Base-by-base conservation (phyloP, 2,888 invertebrate genomes). In the Eupithecia exiguata region DNA sequence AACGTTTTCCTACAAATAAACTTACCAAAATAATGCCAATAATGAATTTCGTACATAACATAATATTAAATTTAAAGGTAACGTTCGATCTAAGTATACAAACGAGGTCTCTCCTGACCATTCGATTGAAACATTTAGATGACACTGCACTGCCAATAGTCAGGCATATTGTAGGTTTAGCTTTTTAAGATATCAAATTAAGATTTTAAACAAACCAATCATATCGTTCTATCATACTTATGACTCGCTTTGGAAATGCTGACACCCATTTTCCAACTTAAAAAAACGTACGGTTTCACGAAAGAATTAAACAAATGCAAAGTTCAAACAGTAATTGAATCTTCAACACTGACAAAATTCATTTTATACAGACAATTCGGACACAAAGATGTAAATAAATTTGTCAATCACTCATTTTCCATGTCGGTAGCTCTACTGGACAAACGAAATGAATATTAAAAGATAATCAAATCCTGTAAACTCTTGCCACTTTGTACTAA, bases 1-100 rank as follows among this genome's bases (percentile, higher is more conserved):
- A 85, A 86, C 84, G 83, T 83, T 80, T 77, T 82, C 87, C 85
- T 87, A 87, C 85, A 87, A 87, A 84, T 86, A 88, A 83, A 87
- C 87, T 86, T 87, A 88, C 82, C 83, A 83, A 86, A 88, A 86
- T 82, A 87, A 87, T 86, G 86, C 86, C 87, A 82, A 86, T 86
- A 83, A 77, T 73, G 74, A 78, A 79, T 72, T 30, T 30, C 75
- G 73, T 83, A n/a, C n/a, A n/a, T n/a, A 81, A 82, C 81, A 70
- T 82, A 84, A 46, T 72, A 69, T 84, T 82, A 84, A 84, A 71
- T 76, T 70, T 81, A 85, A 84, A 82, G 79, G 80, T 81, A 80
- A 85, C 83, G 82, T 79, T 82, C 82, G 81, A 74, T 69, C 80
- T 79, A 78, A 82, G 81, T 74, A 74, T 53, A 68, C 43, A 72